Percentiles rank a stretch among this genome's conserved stretches.
phyloP scores from a whole-genome alignment of 2,888 invertebrate species.

The Agrochola lota region DNA sequence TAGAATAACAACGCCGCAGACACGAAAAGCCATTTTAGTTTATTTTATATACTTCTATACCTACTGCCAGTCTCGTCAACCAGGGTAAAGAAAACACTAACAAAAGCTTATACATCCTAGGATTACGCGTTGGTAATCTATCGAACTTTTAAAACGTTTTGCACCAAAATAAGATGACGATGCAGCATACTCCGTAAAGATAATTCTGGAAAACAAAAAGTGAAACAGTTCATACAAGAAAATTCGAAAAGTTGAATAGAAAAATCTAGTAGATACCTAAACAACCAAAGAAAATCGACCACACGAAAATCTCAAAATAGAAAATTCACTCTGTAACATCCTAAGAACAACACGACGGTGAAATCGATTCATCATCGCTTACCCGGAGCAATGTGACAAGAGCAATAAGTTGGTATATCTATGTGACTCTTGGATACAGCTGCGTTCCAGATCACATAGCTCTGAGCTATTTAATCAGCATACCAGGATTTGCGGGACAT shows the following conservation, averaged over 20 bases:
- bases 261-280: neutral
- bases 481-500: constrained; percentile 12
- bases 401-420: constrained; percentile 26
- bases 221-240: neutral
- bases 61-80: no score
- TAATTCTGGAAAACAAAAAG: neutral
- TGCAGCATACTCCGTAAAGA: no score
- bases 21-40: no score
- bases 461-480: constrained; percentile 33
- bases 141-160: neutral
- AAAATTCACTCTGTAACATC: neutral
- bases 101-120: no score
- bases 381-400: constrained; percentile 4
- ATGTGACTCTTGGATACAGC: constrained; percentile 44
- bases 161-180: neutral
- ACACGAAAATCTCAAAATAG: constrained; percentile 27
- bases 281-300: neutral
- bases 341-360: constrained; percentile 20
- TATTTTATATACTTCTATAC: no score
- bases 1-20: no score
- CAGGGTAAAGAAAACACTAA: no score
- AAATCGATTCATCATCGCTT: constrained; percentile 50
- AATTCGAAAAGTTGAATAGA: neutral
- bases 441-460: constrained; percentile 47
- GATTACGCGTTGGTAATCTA: neutral